A percentile compares a stretch with the other conserved stretches of the same genome.
Evolutionary conservation across 2,113 vertebrate species (phyloP).

Genomic region (Equus przewalskii): DNA sequence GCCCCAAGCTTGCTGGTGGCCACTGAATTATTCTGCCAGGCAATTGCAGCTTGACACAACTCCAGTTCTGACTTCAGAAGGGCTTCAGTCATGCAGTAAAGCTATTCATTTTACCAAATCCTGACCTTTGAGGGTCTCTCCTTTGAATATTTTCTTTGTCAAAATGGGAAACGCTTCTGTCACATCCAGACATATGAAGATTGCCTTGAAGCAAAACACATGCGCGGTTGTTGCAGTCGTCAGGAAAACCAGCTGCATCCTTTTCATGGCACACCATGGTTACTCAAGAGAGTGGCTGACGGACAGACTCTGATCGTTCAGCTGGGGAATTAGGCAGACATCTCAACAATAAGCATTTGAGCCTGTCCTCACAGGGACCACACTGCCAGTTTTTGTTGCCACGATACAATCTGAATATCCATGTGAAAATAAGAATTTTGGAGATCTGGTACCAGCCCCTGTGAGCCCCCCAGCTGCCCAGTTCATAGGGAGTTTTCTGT

Average conservation of each 20-base stretch:
- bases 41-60: not conserved
- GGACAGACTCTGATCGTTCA: fast-evolving
- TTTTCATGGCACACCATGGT: fast-evolving
- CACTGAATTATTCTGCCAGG: fast-evolving
- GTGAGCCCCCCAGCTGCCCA: too few species aligned
- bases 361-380: not conserved
- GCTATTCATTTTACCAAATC: not conserved
- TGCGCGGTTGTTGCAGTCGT: fast-evolving
- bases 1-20: fast-evolving
- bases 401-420: fast-evolving
- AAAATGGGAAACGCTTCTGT: too few species aligned
- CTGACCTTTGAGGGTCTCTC: fast-evolving
- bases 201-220: not conserved
- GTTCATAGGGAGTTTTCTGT: not conserved
- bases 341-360: not conserved
- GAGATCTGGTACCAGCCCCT: fast-evolving
- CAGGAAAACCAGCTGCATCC: fast-evolving
- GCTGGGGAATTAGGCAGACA: not conserved
- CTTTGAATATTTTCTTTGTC: not conserved
- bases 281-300: not conserved
- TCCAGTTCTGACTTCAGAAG: not conserved
- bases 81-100: too few species aligned
- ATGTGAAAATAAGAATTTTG: not conserved
- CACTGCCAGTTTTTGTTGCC: not conserved
- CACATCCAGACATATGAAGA: fast-evolving